Base-by-base conservation (phyloP, 2,113 vertebrate species). In the Misgurnus mizolepis region DNA sequence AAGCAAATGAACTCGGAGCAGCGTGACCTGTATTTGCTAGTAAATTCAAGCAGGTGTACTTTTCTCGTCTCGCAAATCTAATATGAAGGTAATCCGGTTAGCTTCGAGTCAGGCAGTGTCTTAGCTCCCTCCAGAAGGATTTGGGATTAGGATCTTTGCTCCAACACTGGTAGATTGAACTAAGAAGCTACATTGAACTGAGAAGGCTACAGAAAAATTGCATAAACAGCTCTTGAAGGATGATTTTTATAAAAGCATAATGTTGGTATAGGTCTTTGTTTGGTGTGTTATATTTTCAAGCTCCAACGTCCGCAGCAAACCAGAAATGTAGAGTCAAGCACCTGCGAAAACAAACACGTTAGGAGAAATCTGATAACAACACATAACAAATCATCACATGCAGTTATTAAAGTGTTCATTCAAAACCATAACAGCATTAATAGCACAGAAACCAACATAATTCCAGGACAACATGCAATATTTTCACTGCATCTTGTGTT, bases 61-160 rank as follows among this genome's bases (percentile, higher is more conserved):
- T 87, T 86, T 61, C 76, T 80, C 73, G 67, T 65, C 62, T 67
- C 53, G 47, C 65, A 91, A 91, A 91, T 89, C 88, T 89, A 85
- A 83, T 79, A 86, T n/a, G 58, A 84, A 83, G 64, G 83, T 90
- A 92, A 93, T 91, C 91, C 83, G 56, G 86, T 90, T 86, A 88
- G 80, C 80, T 82, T 76, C 58, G 56, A 75, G 61, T 39, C 81
- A 87, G 85, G 76, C 72, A 87, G 79, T 84, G 84, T 84, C 17
- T 87, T 85, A 77, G 79, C 74, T 74, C 78, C 72, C 79, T 80
- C 70, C 86, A 66, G 70, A 68, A 65, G 58, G 86, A 81, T 84
- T 68, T 82, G 41, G 71, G 65, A 85, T 87, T 82, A 86, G 67
- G 62, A 34, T 75, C 80, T 47, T 61, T 67, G 8, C 61, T 66